Base-by-base conservation (phyloP, 2,113 vertebrate species). In the Nycticryphes semicollaris region DNA sequence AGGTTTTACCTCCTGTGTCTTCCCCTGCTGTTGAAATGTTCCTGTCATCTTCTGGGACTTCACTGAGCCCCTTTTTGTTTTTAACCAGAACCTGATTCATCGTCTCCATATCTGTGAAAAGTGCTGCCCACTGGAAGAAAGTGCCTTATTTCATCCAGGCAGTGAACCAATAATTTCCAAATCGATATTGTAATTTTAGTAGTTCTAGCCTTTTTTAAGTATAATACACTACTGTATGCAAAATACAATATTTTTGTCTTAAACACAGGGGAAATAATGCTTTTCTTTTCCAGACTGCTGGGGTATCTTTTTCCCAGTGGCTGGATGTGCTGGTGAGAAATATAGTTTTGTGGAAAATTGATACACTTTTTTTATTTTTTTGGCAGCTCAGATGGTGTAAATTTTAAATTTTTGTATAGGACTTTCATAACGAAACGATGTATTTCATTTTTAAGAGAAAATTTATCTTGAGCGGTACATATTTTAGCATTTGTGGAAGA, bases 351-450 rank as follows among this genome's bases (percentile, higher is more conserved):
- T 99, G 98, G 98, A 98, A 98, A 98, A 98, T 64, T 82, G 91
- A 98, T 98, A 98, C 97, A 98, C 99, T 99, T 94, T 96, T 96
- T 97, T 96, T 98, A 74, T 98, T 97, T 98, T 98, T 99, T 98
- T 98, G 99, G 99, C 99, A 99, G 99, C 99, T 99, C 98, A 98
- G 98, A 98, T 99, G 98, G 97, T 99, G 99, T 99, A 99, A 98
- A 99, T 99, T 98, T 97, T 96, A 97, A 98, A 97, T 96, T 98
- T 98, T 98, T 99, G 98, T 99, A 99, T 98, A 99, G 98, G 97
- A 98, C 97, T 98, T 99, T 99, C 98, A 35, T 98, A 98, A 98
- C 97, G 98, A 98, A 96, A 97, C 97, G 96, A 96, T 97, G 97
- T 98, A 98, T 98, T 98, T 98, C 97, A 94, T 97, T 98, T 98